phyloP scores from a whole-genome alignment of 1,140 invertebrate species.

The Metopolophium dirhodum region DNA sequence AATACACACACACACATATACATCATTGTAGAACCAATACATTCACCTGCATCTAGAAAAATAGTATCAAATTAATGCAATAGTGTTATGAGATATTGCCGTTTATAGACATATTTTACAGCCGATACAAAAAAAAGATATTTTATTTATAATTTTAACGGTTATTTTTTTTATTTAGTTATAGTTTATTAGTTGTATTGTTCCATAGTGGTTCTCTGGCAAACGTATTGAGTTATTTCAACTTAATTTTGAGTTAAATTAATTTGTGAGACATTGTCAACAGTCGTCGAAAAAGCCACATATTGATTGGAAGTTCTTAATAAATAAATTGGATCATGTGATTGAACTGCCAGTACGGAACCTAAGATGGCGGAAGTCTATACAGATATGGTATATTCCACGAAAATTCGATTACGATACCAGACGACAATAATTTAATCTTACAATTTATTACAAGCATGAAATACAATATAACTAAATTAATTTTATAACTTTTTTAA shows the following conservation, averaged over 20 bases:
- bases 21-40: background rate
- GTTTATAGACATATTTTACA: background rate
- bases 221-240: conserved; percentile 1
- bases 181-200: background rate
- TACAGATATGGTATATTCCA: background rate
- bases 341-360: background rate
- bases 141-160: background rate
- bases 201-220: background rate
- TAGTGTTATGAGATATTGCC: no score
- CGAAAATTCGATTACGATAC: background rate
- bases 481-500: background rate
- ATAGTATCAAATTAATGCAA: background rate
- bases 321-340: background rate
- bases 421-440: background rate
- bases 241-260: background rate
- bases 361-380: background rate
- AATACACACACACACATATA: background rate
- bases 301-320: background rate
- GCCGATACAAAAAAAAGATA: background rate
- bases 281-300: background rate
- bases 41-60: background rate
- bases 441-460: background rate
- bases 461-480: background rate
- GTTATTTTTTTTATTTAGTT: background rate
- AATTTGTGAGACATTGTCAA: conserved; percentile 5